Evolutionary conservation across 2,888 invertebrate species (phyloP).

Genomic region (Keiferia lycopersicella): DNA sequence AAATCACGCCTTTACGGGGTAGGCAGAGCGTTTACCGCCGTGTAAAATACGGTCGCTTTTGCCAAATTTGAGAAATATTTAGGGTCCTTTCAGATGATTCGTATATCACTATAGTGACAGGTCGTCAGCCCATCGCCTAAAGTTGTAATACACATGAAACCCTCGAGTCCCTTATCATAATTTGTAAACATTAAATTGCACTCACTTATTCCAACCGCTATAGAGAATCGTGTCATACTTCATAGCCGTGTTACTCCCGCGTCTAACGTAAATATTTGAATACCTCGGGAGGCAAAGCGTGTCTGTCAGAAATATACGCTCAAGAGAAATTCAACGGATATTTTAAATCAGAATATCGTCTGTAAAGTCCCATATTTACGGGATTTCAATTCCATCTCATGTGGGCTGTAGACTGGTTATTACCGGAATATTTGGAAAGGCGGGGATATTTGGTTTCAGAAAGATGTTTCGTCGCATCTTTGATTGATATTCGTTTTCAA

Average conservation of each 20-base stretch:
- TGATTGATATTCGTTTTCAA: neutral
- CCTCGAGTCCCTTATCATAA: no score
- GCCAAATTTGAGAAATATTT: no score
- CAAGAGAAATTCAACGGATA: slow-evolving; percentile 45
- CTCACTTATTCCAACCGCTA: neutral
- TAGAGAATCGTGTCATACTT: slow-evolving; percentile 16
- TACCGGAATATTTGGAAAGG: neutral
- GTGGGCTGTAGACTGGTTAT: slow-evolving; percentile 26
- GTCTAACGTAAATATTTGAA: slow-evolving; percentile 58
- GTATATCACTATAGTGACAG: no score
- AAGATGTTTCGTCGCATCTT: slow-evolving; percentile 3
- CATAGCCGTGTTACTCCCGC: no score
- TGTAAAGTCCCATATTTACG: slow-evolving; percentile 28
- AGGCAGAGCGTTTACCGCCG: no score
- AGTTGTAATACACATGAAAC: no score
- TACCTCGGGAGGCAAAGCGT: slow-evolving; percentile 46
- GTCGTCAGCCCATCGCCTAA: no score
- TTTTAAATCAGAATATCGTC: slow-evolving; percentile 44
- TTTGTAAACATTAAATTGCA: neutral
- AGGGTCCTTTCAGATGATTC: no score
- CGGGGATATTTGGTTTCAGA: neutral
- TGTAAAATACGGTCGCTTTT: no score
- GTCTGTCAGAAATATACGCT: slow-evolving; percentile 21
- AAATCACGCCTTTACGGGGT: no score
- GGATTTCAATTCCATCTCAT: slow-evolving; percentile 6